A percentile compares a stretch with the other conserved stretches of the same genome.
Evolutionary conservation across 2,797 vertebrate genomes (phyloP).

Genomic region (Cetoscarus ocellatus): DNA sequence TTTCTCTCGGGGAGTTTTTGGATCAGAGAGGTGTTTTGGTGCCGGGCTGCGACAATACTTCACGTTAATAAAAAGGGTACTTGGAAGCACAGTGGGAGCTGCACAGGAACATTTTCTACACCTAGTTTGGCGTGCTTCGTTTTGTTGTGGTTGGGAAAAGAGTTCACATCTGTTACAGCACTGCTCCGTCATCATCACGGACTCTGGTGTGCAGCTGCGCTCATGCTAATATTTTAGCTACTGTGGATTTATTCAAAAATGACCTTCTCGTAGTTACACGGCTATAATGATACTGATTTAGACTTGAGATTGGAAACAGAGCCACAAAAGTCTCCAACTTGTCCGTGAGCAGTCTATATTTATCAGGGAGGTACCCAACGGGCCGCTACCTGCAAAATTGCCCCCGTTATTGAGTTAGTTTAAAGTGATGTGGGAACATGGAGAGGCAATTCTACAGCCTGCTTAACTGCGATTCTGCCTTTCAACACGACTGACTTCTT

Average conservation of each 20-base stretch:
- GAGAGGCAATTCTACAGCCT: slow-evolving; percentile 34
- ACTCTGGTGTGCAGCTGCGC: slow-evolving; percentile 28
- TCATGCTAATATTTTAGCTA: slow-evolving; percentile 34
- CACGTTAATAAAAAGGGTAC: slow-evolving; percentile 73
- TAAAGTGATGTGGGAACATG: slow-evolving; percentile 51
- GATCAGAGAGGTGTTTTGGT: slow-evolving; percentile 71
- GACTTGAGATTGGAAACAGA: slow-evolving; percentile 47
- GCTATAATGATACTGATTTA: slow-evolving; percentile 35
- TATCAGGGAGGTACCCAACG: slow-evolving; percentile 26
- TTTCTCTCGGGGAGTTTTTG: slow-evolving; percentile 67
- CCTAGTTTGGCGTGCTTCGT: slow-evolving; percentile 49
- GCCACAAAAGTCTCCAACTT: slow-evolving; percentile 32
- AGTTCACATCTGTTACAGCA: slow-evolving; percentile 37
- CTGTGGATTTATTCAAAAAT: slow-evolving; percentile 36
- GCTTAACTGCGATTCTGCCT: slow-evolving; percentile 35
- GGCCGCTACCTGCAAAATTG: slow-evolving; percentile 35
- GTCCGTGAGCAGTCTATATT: slow-evolving; percentile 26
- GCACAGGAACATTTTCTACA: slow-evolving; percentile 37
- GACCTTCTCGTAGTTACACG: slow-evolving; percentile 16
- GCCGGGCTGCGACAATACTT: slow-evolving; percentile 68
- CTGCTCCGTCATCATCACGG: slow-evolving; percentile 48
- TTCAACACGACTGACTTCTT: slow-evolving; percentile 57
- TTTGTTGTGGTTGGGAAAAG: slow-evolving; percentile 43
- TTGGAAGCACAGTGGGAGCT: slow-evolving; percentile 63
- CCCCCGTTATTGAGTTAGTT: slow-evolving; percentile 52